Base-by-base conservation (phyloP, 2,113 vertebrate genomes). In the Myrmecobius fasciatus region DNA sequence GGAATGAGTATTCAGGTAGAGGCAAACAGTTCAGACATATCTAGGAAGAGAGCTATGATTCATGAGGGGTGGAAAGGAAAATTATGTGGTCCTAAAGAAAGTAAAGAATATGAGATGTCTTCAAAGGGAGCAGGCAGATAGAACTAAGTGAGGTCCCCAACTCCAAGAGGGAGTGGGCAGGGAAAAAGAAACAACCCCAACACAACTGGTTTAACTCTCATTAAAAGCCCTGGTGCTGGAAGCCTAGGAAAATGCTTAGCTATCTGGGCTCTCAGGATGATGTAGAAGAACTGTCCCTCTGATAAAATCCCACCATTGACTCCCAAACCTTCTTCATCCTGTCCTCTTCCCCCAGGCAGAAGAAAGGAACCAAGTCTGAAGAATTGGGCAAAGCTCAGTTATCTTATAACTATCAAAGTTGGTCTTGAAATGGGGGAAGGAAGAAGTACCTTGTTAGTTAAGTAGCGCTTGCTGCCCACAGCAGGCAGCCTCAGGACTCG, bases 381-480 rank as follows among this genome's bases (percentile, higher is more conserved):
- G 43, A 47, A n/a, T 3, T 25, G 12, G 31, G 24, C 46, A 11
- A 31, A 83, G 53, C 1, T 52, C 89, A n/a, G 17, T 75, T 75
- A 20, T 75, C 67, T n/a, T n/a, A 12, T n/a, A n/a, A 75, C 17
- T 43, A 43, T 36, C 9, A 26, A n/a, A 75, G 60, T 1, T 20
- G 31, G 36, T 14, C 12, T 17, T 36, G 3, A 67, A 67, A 67
- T 67, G 31, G 31, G 8, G 91, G 26, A 9, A 46, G 28, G 31
- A 52, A 91, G 36, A 0, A 95, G 91, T 92, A 99, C 99, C 99
- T 99, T 99, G 96, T 99, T 99, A 96, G 99, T 99, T 96, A 99
- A 99, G 97, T 99, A 99, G 94, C 99, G 99, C 94, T 99, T 99
- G 98, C 99, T 99, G 17, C 99, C 99, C 94, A 99, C 99, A 0